Percentiles rank a stretch among this genome's conserved stretches.
Evolutionary conservation across 1,140 invertebrate species (phyloP).

Genomic region (Anoplophora glabripennis): DNA sequence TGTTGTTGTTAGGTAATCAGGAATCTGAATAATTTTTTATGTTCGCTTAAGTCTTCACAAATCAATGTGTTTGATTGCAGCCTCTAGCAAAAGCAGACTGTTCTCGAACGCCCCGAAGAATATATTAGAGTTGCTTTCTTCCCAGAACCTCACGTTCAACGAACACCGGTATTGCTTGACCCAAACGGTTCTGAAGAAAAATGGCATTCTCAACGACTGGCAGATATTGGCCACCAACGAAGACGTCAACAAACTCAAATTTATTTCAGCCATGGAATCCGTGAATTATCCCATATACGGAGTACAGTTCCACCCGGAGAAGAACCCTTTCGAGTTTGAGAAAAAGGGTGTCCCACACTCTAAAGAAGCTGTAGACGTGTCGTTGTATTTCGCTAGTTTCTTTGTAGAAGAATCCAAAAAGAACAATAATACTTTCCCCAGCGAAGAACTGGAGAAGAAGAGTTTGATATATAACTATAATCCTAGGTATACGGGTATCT

Average conservation of each 20-base stretch:
- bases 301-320: constrained; percentile 90
- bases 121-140: constrained; percentile 57
- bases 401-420: constrained; percentile 72
- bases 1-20: background rate
- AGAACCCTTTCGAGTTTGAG: constrained; percentile 77
- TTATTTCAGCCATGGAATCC: constrained; percentile 67
- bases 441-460: constrained; percentile 49
- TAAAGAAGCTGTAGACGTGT: constrained; percentile 56
- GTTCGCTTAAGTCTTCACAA: too few species aligned
- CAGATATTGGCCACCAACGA: constrained; percentile 67
- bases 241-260: constrained; percentile 64
- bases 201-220: constrained; percentile 61
- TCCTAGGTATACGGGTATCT: constrained; percentile 54
- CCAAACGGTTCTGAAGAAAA: constrained; percentile 56
- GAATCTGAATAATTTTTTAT: too few species aligned
- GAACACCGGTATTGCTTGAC: constrained; percentile 74
- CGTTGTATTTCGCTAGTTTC: constrained; percentile 82
- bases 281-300: constrained; percentile 77
- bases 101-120: constrained; percentile 56
- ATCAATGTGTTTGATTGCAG: too few species aligned
- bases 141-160: constrained; percentile 70
- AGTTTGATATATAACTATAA: constrained; percentile 67
- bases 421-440: constrained; percentile 55
- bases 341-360: constrained; percentile 63
- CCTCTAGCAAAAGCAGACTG: constrained; percentile 47